phyloP scores from a whole-genome alignment of 2,797 vertebrate genomes.

The Hirundo rustica region DNA sequence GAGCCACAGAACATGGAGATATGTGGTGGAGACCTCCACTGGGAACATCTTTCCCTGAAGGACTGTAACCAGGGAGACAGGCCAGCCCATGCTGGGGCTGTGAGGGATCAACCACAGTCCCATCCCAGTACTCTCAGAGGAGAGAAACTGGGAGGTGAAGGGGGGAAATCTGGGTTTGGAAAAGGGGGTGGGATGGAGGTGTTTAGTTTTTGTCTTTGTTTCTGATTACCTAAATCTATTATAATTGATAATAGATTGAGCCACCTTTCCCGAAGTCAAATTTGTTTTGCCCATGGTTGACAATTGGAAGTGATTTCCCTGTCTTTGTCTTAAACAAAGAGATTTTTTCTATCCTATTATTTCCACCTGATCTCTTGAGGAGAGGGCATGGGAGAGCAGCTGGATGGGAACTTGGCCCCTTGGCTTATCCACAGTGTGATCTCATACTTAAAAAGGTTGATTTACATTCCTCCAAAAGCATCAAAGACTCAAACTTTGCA shows the following conservation, averaged over 20 bases:
- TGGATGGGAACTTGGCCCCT: background rate
- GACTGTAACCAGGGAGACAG: background rate
- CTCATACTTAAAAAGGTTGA: background rate
- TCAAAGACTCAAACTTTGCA: background rate
- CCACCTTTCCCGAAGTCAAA: background rate
- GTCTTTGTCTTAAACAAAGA: background rate
- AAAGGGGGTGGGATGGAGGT: fast-evolving
- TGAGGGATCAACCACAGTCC: background rate
- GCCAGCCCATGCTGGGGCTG: background rate
- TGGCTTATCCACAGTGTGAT: background rate
- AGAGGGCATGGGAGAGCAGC: background rate
- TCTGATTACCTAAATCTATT: background rate
- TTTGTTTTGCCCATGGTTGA: background rate
- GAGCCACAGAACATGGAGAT: background rate
- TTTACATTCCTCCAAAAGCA: background rate
- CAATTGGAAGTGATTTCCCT: background rate
- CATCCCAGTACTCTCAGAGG: fast-evolving
- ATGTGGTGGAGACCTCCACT: background rate
- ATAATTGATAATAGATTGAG: background rate
- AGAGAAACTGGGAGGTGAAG: background rate
- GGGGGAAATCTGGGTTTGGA: background rate
- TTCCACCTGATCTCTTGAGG: background rate
- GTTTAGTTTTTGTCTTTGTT: background rate
- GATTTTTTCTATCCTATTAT: background rate
- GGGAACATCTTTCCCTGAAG: background rate